Evolutionary conservation across 1,140 invertebrate species (phyloP), one percentile per base, ranked within the genome.

Genomic region (Tetraneura akinire): DNA sequence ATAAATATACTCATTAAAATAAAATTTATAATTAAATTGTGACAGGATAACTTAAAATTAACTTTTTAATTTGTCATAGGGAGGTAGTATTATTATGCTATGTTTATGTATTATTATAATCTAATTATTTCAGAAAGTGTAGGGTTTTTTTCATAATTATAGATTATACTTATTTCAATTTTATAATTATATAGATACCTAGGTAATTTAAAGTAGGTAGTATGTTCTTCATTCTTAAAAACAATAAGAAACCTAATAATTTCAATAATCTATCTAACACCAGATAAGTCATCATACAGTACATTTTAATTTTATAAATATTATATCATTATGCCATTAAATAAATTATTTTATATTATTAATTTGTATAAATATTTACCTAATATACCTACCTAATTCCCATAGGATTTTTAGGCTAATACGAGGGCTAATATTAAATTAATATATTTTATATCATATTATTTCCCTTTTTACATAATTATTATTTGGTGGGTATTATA

Each of bases 71-170:
- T n/a, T n/a, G n/a, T n/a, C n/a, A n/a, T n/a, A n/a, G n/a, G n/a
- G n/a, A n/a, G n/a, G n/a, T n/a, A n/a, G n/a, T n/a, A n/a, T n/a
- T n/a, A n/a, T n/a, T n/a, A n/a, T n/a, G n/a, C n/a, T n/a, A n/a
- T n/a, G n/a, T n/a, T n/a, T n/a, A n/a, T n/a, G n/a, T n/a, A n/a
- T n/a, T n/a, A n/a, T n/a, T n/a, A 4, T 37, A 55, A 23, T 57
- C 23, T 8, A 5, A 26, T 57, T 57, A 62, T 62, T 62, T 5
- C 37, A 23, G 45, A 47, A 68, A 47, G 8, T 47, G 45, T n/a
- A 47, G n/a, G 66, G 42, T 47, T 47, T 68, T 45, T 68, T 47
- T 18, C 11, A 4, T 68, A 68, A 68, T 47, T 68, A 23, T 68
- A 47, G 21, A 26, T 16, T 0, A 1, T 68, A 16, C 26, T 68